Conservation (phyloP, 2,888 invertebrate species). For the Oscheius sp. region DNA sequence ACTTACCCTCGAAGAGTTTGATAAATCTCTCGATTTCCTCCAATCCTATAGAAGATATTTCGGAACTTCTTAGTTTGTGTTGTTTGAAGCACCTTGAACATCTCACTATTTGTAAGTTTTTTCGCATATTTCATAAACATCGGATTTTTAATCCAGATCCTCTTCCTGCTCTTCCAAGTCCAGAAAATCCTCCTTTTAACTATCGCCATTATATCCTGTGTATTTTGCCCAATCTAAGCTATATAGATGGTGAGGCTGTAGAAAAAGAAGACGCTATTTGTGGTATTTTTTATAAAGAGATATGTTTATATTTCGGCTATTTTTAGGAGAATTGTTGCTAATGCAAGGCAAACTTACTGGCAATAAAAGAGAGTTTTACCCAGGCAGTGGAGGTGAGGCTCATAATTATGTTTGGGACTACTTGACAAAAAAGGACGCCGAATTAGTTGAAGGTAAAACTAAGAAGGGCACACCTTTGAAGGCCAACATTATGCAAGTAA, state of each 20-base stretch:
- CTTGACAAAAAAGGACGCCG: not conserved
- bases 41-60: conserved; percentile 16
- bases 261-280: not conserved
- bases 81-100: not conserved
- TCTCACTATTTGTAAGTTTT: not conserved
- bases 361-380: not conserved
- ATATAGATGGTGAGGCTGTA: conserved; percentile 5
- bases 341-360: conserved; percentile 23
- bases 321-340: conserved; percentile 9
- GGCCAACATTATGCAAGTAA: conserved; percentile 2
- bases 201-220: conserved; percentile 19
- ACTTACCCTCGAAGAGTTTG: not conserved
- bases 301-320: not conserved
- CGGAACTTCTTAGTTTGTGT: not conserved
- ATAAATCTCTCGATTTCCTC: conserved; percentile 2
- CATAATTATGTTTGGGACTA: conserved; percentile 17
- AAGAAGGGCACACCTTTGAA: conserved; percentile 15
- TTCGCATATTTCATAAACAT: no score
- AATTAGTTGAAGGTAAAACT: not conserved
- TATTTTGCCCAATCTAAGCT: conserved; percentile 6
- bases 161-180: not conserved
- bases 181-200: conserved; percentile 15
- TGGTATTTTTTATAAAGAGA: not conserved
- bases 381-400: conserved; percentile 5
- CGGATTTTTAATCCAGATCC: conserved; percentile 1